phyloP scores from a whole-genome alignment of 2,797 vertebrate genomes.

The Microctenopoma steveboyesi region DNA sequence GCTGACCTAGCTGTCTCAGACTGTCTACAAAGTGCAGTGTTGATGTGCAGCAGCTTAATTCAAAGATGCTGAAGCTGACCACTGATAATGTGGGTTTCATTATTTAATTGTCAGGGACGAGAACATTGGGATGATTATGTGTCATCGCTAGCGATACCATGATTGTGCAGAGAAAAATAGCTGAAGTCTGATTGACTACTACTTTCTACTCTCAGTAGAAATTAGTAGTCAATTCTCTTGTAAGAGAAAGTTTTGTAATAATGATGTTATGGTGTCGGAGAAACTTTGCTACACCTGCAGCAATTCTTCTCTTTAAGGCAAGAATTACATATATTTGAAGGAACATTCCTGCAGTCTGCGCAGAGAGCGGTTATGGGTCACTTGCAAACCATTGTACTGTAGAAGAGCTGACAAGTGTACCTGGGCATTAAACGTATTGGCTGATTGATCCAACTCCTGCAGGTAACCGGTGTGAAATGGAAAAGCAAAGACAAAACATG shows the following conservation, averaged over 20 bases:
- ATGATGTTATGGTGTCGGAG: neutral
- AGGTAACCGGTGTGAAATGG: neutral
- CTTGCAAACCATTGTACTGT: neutral
- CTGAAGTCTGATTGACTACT: conserved; percentile 6
- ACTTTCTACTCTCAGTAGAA: neutral
- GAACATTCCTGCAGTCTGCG: conserved; percentile 3
- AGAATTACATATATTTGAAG: conserved; percentile 14
- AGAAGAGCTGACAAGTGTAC: neutral
- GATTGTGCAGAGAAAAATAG: conserved; percentile 17
- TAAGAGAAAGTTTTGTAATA: conserved; percentile 1
- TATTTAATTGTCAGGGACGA: conserved; percentile 25
- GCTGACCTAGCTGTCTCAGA: conserved; percentile 18
- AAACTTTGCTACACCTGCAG: neutral
- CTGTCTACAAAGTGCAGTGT: conserved; percentile 2
- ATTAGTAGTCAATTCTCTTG: neutral
- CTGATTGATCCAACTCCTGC: neutral
- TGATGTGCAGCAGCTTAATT: conserved; percentile 26
- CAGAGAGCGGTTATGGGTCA: neutral
- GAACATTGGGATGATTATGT: conserved; percentile 25
- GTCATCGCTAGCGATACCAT: neutral
- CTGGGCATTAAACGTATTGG: neutral
- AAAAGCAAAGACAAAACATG: neutral
- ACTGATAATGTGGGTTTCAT: conserved; percentile 24
- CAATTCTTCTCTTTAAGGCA: neutral
- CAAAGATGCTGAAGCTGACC: conserved; percentile 33